These are phyloP conservation scores for Aquatica leii DNA, from an alignment of 2,888 invertebrate species.

Conservation along the genomic window DNA sequence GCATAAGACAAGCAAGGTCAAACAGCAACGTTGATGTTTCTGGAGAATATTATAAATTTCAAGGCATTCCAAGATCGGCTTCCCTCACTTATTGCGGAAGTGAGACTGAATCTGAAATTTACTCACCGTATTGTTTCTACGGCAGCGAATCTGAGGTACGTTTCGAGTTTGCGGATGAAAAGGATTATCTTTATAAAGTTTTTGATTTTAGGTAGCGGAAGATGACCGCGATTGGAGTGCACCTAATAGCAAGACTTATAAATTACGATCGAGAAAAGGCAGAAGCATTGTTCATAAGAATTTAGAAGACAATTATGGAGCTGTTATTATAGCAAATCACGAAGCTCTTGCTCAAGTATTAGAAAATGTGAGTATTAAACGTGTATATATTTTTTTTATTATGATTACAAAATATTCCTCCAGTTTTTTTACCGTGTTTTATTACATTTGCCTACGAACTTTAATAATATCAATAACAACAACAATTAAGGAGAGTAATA, in stretches of 20 bases:
- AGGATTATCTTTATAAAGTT: too few species aligned
- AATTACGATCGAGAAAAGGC: constrained; percentile 78
- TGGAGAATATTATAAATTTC: constrained; percentile 68
- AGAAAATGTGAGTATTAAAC: constrained; percentile 73
- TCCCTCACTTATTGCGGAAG: constrained; percentile 85
- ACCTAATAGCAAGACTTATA: constrained; percentile 59
- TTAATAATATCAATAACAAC: background rate
- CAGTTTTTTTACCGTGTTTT: background rate
- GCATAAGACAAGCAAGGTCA: constrained; percentile 60
- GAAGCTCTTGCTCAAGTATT: constrained; percentile 88
- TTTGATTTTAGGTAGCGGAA: constrained; percentile 61
- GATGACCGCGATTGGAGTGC: constrained; percentile 63
- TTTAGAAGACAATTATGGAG: constrained; percentile 89
- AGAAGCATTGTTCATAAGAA: constrained; percentile 85
- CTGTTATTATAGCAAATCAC: constrained; percentile 88
- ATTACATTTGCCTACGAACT: too few species aligned
- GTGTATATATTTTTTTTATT: background rate
- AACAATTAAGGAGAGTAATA: background rate
- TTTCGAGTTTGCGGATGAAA: too few species aligned
- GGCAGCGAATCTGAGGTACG: constrained; percentile 65
- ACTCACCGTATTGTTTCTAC: constrained; percentile 82
- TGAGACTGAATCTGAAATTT: constrained; percentile 84
- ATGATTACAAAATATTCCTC: too few species aligned
- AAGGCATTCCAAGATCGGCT: constrained; percentile 68
- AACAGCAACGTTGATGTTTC: constrained; percentile 64